Conservation (phyloP, 2,888 invertebrate genomes). For the Melipona beecheii region DNA sequence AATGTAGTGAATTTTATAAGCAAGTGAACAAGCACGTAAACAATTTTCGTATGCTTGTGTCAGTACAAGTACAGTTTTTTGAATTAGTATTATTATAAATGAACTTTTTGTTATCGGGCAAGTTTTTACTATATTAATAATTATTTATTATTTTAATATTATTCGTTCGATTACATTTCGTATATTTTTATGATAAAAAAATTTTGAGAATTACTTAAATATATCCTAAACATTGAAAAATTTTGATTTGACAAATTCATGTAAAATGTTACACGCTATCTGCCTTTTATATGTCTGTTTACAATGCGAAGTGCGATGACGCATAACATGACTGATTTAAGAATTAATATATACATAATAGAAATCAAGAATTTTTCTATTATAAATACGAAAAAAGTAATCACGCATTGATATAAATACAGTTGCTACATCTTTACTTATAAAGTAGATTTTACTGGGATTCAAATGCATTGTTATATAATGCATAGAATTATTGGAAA, state of each 20-base stretch:
- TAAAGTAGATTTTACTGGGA: slow-evolving; percentile 38
- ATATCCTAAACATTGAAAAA: slow-evolving; percentile 1
- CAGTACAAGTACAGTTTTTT: slow-evolving; percentile 67
- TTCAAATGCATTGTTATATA: slow-evolving; percentile 29
- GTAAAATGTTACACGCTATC: slow-evolving; percentile 17
- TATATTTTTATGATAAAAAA: slow-evolving; percentile 12
- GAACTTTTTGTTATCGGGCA: slow-evolving; percentile 48
- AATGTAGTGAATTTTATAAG: slow-evolving; percentile 36
- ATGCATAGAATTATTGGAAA: slow-evolving; percentile 24
- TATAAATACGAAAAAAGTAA: slow-evolving; percentile 21
- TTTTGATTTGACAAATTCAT: slow-evolving; percentile 21
- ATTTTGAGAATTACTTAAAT: slow-evolving; percentile 1
- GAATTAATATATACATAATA: slow-evolving; percentile 28
- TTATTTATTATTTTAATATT: slow-evolving; percentile 75
- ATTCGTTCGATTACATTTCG: slow-evolving; percentile 30
- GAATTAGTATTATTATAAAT: slow-evolving; percentile 61
- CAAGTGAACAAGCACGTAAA: slow-evolving; percentile 19
- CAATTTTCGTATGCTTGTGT: slow-evolving; percentile 50
- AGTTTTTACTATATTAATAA: slow-evolving; percentile 58
- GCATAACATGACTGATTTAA: slow-evolving; percentile 22
- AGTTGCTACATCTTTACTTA: not conserved
- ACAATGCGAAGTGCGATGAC: slow-evolving; percentile 13
- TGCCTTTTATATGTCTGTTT: slow-evolving; percentile 27
- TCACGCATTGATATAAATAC: not conserved
- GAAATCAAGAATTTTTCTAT: slow-evolving; percentile 11